Evolutionary conservation across 1,140 invertebrate species (phyloP).

Genomic region (Drosophila neocordata): DNA sequence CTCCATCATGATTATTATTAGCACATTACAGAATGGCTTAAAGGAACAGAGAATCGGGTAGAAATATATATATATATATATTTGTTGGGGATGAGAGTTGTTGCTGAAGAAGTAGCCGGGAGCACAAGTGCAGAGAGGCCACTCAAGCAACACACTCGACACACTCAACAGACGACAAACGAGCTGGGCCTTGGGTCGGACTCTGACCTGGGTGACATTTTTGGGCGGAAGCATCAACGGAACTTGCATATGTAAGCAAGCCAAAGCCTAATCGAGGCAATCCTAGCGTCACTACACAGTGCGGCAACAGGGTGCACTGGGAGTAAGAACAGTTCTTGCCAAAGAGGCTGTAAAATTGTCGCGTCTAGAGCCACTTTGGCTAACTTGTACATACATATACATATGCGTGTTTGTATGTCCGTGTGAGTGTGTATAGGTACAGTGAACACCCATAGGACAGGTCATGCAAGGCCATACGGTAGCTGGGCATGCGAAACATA

Average conservation of each 20-base stretch:
- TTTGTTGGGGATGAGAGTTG: background rate
- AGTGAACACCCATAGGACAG: conserved; percentile 38
- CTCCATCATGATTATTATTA: conserved; percentile 79
- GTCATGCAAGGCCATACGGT: background rate
- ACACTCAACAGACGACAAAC: conserved; percentile 36
- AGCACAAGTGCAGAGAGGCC: conserved; percentile 67
- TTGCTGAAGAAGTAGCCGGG: conserved; percentile 22
- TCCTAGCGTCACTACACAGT: too few species aligned
- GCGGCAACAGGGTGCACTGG: background rate
- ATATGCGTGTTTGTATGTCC: conserved; percentile 47
- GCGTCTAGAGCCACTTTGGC: conserved; percentile 72
- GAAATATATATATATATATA: too few species aligned
- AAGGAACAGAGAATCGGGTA: conserved; percentile 6
- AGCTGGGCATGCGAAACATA: conserved; percentile 4
- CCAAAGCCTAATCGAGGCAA: conserved; percentile 37
- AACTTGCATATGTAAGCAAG: conserved; percentile 74
- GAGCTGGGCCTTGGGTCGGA: conserved; percentile 22
- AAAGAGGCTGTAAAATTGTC: conserved; percentile 62
- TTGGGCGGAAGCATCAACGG: conserved; percentile 63
- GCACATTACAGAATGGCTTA: conserved; percentile 68
- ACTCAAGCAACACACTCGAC: conserved; percentile 78
- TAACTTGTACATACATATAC: conserved; percentile 71
- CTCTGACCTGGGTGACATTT: conserved; percentile 56
- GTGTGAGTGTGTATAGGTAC: conserved; percentile 26
- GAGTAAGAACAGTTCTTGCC: background rate